A percentile compares a stretch with the other conserved stretches of the same genome.
These are phyloP conservation scores for Malurus elegans DNA, from an alignment of 2,113 vertebrate species.

Conservation along the genomic window DNA sequence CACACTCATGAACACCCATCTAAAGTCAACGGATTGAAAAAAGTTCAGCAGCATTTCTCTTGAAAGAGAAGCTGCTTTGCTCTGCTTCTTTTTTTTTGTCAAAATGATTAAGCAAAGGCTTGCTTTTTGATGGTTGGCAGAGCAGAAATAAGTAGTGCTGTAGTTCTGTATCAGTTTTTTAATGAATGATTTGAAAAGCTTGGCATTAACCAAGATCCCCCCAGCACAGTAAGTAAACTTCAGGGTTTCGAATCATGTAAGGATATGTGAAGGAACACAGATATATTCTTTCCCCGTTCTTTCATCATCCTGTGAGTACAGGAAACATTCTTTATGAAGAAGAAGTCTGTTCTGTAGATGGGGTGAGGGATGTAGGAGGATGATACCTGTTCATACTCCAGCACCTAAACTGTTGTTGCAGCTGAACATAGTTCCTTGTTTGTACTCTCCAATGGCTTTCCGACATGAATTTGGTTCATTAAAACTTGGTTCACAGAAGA, in stretches of 20 bases:
- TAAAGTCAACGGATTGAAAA: background rate
- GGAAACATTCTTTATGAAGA: background rate
- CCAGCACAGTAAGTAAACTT: background rate
- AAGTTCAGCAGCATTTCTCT: slow-evolving; percentile 1
- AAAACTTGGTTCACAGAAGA: background rate
- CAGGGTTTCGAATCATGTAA: background rate
- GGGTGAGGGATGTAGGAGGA: accelerated
- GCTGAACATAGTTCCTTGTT: background rate
- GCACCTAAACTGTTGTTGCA: background rate
- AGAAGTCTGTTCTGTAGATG: background rate
- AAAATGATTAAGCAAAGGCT: background rate
- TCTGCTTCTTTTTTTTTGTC: background rate
- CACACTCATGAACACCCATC: background rate
- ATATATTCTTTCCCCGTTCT: accelerated
- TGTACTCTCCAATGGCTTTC: background rate
- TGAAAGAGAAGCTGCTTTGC: background rate
- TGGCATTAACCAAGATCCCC: background rate
- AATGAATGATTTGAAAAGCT: background rate
- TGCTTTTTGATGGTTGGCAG: background rate
- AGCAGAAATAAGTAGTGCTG: background rate
- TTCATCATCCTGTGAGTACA: background rate
- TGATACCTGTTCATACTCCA: background rate
- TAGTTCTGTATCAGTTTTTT: background rate
- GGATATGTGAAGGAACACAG: background rate
- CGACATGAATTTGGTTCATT: background rate